Base-by-base conservation (phyloP, 2,113 vertebrate species). In the Syngnathus typhle region DNA sequence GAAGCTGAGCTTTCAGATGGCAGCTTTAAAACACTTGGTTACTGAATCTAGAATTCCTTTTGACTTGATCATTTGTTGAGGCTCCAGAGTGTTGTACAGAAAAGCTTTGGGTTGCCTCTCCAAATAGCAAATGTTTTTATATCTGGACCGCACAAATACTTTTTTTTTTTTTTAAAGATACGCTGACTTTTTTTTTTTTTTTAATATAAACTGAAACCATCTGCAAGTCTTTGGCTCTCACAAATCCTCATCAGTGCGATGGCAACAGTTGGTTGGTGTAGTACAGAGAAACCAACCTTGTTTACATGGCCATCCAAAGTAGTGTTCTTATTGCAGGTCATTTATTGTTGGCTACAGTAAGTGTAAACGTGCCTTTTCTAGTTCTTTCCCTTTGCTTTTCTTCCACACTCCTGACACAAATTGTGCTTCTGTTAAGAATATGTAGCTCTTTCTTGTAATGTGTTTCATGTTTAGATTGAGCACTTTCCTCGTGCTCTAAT, bases 211-310 rank as follows among this genome's bases (percentile, higher is more conserved):
- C n/a, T n/a, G 56, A 65, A 77, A 76, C 62, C 72, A 46, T 80
- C 69, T 32, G 68, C 76, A 74, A 49, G 79, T 73, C 37, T 82
- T 70, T 67, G 8, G 83, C 83, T 86, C 78, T 72, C 70, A 67
- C 76, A 47, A 79, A 60, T 66, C 60, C 54, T 59, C 52, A 32
- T 72, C 36, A 72, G 70, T 72, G 70, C 59, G 81, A 63, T 73
- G 87, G 91, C 90, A 79, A 88, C 86, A 84, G 85, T 90, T 93
- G 93, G 94, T 86, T 93, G 93, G 95, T 95, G 95, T 96, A 88
- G 93, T 96, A 96, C 94, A 96, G 95, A 98, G 94, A 95, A 96
- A 93, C 94, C 92, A 91, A 92, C 93, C 91, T 77, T 89, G 94
- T 96, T 98, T 96, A 96, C 94, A 90, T 74, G 83, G 88, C 91